These are phyloP conservation scores for Bubo scandiacus DNA, from an alignment of 2,113 vertebrate species.

Conservation along the genomic window DNA sequence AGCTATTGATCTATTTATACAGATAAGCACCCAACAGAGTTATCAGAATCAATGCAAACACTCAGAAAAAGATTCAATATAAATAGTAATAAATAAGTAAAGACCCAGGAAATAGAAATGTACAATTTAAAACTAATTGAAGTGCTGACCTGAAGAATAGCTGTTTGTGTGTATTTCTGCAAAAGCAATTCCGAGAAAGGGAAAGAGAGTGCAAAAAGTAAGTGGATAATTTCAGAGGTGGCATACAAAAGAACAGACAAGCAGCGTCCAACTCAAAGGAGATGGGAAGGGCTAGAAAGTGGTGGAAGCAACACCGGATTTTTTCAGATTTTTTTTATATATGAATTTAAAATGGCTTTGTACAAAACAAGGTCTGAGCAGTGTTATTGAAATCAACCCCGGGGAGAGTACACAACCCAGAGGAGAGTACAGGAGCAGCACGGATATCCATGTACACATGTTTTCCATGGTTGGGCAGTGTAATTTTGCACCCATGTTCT, in stretches of 20 bases:
- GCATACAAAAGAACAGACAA: neutral
- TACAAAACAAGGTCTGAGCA: neutral
- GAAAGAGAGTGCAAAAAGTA: neutral
- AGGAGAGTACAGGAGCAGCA: neutral
- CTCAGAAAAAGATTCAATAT: neutral
- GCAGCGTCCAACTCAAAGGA: neutral
- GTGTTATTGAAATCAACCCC: neutral
- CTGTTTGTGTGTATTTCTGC: neutral
- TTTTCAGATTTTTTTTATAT: neutral
- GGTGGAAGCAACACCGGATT: neutral
- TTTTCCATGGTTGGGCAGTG: neutral
- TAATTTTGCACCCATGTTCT: neutral
- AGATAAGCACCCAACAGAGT: constrained; percentile 13
- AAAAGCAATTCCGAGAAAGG: neutral
- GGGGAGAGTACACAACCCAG: neutral
- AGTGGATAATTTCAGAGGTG: neutral
- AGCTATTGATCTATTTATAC: neutral
- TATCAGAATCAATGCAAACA: constrained; percentile 1
- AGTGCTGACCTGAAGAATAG: neutral
- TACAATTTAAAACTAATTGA: constrained; percentile 34
- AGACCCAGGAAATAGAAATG: neutral
- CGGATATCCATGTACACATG: fast-evolving
- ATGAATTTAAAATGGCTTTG: neutral
- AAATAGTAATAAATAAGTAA: constrained; percentile 23
- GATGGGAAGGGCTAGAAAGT: neutral